Base-by-base conservation (phyloP, 2,888 invertebrate species). In the Gymnocheta viridis region DNA sequence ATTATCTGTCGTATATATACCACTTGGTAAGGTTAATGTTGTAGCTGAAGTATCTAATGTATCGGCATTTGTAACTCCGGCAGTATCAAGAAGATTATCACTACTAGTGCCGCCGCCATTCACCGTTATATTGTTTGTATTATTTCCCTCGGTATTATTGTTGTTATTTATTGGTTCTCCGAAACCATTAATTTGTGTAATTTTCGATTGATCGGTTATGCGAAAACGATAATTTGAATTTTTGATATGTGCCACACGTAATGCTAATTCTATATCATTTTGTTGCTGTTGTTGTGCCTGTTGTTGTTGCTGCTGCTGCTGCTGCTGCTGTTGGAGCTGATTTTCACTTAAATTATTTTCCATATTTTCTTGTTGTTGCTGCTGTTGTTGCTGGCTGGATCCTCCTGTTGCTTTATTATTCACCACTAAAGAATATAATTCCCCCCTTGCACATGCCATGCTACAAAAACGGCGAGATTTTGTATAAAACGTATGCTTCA, bases 401-500 rank as follows among this genome's bases (percentile, higher is more conserved):
- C 56, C 47, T 74, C 83, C 69, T 62, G 82, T 24, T 87, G 86
- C 22, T 87, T 90, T 90, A 83, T 89, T 91, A 82, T 89, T 91
- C 60, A 91, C 88, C 62, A 92, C 90, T 86, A 91, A 87, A 38
- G 91, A 91, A 82, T 91, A 92, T 27, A 92, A 87, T 85, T 92
- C 92, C 44, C 94, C 93, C 58, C 96, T 93, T 9, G 96, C 96
- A 91, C 96, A 96, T 22, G 95, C 94, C 92, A 96, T 94, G 89
- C 96, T 96, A 91, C 96, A 97, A 91, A 96, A 96, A 85, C 96
- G 93, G 82, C 96, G 94, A 86, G 96, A 95, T 91, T 96, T 95
- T 14, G 96, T 96, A 89, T 96, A 96, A 92, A 97, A 97, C 14
- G 96, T 96, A 91, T 96, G 96, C 89, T 96, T 96, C 32, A 96